Conservation (phyloP, 2,113 vertebrate genomes). For the Cnemophilus loriae region DNA sequence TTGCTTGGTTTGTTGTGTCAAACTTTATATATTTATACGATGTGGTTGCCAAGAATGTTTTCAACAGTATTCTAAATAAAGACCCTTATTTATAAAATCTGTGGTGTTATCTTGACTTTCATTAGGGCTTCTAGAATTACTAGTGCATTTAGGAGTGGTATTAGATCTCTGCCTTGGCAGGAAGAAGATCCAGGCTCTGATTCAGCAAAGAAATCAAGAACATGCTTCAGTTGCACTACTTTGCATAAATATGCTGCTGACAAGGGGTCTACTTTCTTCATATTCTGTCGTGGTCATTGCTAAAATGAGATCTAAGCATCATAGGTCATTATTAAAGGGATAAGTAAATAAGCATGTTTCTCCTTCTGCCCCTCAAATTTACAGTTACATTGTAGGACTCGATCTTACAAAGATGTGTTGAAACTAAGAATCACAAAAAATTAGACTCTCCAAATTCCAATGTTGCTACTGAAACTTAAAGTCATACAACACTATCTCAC, state of each 20-base stretch:
- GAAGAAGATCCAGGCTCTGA: slow-evolving; percentile 39
- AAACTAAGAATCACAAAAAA: neutral
- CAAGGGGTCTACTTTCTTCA: neutral
- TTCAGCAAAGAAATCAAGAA: slow-evolving; percentile 38
- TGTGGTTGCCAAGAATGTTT: slow-evolving; percentile 78
- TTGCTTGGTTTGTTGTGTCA: slow-evolving; percentile 88
- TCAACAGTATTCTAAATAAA: slow-evolving; percentile 81
- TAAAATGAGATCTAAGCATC: neutral
- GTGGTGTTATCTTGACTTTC: slow-evolving; percentile 46
- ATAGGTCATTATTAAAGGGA: neutral
- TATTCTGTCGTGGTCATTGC: neutral
- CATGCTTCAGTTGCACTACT: neutral
- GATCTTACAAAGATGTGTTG: neutral
- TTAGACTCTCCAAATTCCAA: neutral
- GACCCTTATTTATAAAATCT: slow-evolving; percentile 85
- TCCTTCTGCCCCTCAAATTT: neutral
- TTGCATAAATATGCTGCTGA: neutral
- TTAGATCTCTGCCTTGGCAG: slow-evolving; percentile 33
- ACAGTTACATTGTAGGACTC: neutral
- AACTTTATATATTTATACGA: slow-evolving; percentile 94
- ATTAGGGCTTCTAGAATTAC: slow-evolving; percentile 56
- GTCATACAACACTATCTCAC: neutral
- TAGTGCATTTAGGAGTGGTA: slow-evolving; percentile 7
- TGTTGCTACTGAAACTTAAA: neutral
- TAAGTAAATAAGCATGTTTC: neutral